Evolutionary conservation across 2,113 vertebrate genomes (phyloP), one percentile per base, ranked within the genome.

Genomic region (Burhinus bistriatus): DNA sequence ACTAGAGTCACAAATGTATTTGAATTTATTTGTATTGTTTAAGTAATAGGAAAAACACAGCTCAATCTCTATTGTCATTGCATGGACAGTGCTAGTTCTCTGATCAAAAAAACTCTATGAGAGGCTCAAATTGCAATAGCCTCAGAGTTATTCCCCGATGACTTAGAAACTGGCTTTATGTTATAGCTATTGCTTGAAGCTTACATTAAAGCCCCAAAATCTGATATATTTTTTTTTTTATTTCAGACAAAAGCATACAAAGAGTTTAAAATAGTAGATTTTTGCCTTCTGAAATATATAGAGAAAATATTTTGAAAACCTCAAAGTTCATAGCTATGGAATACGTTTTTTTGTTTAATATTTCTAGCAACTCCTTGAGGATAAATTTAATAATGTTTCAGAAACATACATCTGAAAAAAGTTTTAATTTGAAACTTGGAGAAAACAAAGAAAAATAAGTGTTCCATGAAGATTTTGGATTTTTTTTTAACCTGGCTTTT

Each of bases 401-500:
- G n/a, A 79, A 91, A 57, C 3, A 15, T 15, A 38, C 4, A 6
- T 76, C 64, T 58, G 12, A 42, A 91, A 77, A 52, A 68, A 12
- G 7, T 55, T 81, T 23, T 77, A 12, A 58, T 34, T 68, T 76
- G 52, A 87, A 77, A 72, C 20, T 40, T 61, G 20, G 38, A 61
- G 9, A 61, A 89, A 92, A 59, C 8, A 29, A 78, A 73, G 20
- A 14, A 85, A 94, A 79, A 9, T 7, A 26, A 62, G 9, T 22
- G 11, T 40, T 85, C 23, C 1, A 1, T 42, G 12, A 80, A 68
- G 4, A 1, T 11, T 17, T n/a, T 5, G 2, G 1, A 6, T 29
- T n/a, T 32, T 73, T 86, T 51, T 72, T 49, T 61, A 69, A 55
- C 8, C 8, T 36, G 11, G 9, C 12, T 64, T 89, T 88, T 78